Base-by-base conservation (phyloP, 2,888 invertebrate genomes). In the Dolichopus griseipennis region DNA sequence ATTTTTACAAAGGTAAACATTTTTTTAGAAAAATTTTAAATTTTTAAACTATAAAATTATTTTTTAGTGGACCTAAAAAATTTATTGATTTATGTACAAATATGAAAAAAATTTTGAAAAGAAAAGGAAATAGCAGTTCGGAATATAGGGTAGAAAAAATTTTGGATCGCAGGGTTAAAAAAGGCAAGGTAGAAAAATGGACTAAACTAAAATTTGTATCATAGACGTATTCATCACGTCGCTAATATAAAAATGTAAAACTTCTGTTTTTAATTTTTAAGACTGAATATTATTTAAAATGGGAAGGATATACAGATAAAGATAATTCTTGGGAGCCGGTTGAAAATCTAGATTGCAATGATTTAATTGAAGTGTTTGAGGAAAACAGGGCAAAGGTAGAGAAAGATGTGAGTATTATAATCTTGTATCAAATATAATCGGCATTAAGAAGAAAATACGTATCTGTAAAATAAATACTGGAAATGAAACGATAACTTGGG, bases 261-360 rank as follows among this genome's bases (percentile, higher is more conserved):
- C 8, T 12, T 8, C 12, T 37, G 8, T 37, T 37, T 7, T 37
- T 37, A 37, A 37, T 64, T 33, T 27, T 33, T 15, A 33, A 64
- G 64, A 22, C 27, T 0, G 90, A 90, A 77, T 91, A 90, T 75
- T 84, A 87, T 68, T 78, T 91, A 0, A 91, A 91, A 78, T 91
- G 91, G 91, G 90, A 90, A 77, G 90, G 90, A 0, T 91, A 91
- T 76, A 85, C 87, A 15, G 87, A 89, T 72, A 87, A 87, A 12
- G 93, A 95, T 76, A 95, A 94, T 76, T 94, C 95, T 0, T 95
- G 95, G 95, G 95, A 95, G 76, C 94, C 95, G 0, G 90, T 89
- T 72, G 92, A 91, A 72, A 92, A 95, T 75, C 82, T 94, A 1
- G 93, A 93, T 77, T 94, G 94, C 73, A 92, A 91, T 52, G 91